phyloP scores from a whole-genome alignment of 1,140 invertebrate genomes.

The Phocides pigmalion region DNA sequence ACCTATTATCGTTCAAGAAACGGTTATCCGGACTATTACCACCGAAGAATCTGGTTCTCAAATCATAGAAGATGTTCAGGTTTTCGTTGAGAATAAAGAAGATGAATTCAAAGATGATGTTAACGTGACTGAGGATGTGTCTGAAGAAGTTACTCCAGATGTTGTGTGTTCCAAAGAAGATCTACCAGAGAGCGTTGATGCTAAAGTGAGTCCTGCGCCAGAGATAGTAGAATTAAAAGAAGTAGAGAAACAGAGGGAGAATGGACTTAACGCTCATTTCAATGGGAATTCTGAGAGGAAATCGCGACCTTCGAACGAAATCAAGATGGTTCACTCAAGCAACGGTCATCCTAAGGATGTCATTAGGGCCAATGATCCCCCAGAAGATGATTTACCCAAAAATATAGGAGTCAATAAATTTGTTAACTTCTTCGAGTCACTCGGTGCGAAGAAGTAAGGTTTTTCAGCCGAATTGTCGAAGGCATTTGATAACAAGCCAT shows the following conservation, averaged over 20 bases:
- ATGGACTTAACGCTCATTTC: conserved; percentile 43
- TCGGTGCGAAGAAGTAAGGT: conserved; percentile 73
- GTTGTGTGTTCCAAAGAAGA: background rate
- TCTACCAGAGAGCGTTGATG: background rate
- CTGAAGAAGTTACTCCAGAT: background rate
- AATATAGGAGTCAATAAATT: conserved; percentile 80
- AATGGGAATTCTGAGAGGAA: conserved; percentile 54
- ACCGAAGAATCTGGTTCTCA: conserved; percentile 27
- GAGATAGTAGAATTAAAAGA: conserved; percentile 40
- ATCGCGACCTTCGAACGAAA: conserved; percentile 69
- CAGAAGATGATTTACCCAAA: conserved; percentile 77
- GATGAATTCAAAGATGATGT: conserved; percentile 21
- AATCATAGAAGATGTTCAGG: conserved; percentile 25
- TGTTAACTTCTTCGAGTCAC: conserved; percentile 78
- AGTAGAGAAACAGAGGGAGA: conserved; percentile 35
- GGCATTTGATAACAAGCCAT: too few relatives aligned
- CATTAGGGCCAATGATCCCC: conserved; percentile 74
- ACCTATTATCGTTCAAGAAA: conserved; percentile 37
- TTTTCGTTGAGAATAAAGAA: conserved; percentile 15
- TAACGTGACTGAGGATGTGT: background rate
- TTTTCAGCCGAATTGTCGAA: too few relatives aligned
- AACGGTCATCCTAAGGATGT: conserved; percentile 70
- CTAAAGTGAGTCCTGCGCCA: conserved; percentile 2
- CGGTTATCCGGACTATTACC: conserved; percentile 28
- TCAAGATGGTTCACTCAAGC: conserved; percentile 67